Percentiles rank a stretch among this genome's conserved stretches.
phyloP scores from a whole-genome alignment of 2,888 invertebrate species.

The Pemphredon lugubris region DNA sequence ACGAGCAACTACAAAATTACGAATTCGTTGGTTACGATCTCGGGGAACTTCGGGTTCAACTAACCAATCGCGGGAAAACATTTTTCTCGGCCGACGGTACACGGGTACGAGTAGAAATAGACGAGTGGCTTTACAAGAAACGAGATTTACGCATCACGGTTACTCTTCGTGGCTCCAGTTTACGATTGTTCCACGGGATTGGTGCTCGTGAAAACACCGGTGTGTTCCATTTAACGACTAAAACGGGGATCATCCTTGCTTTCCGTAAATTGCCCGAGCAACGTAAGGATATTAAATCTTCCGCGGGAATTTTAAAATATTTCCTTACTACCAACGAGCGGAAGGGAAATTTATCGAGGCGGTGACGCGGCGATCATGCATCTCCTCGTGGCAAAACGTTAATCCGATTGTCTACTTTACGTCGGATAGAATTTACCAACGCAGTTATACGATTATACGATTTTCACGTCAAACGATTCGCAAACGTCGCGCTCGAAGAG shows the following conservation, averaged over 20 bases:
- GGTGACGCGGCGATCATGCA: no score
- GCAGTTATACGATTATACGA: no score
- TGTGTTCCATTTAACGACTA: conserved; percentile 71
- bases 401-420: no score
- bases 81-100: conserved; percentile 71
- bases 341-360: no score
- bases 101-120: conserved; percentile 61
- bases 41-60: conserved; percentile 66
- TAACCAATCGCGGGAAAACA: conserved; percentile 57
- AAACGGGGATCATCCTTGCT: conserved; percentile 67
- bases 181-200: conserved; percentile 60
- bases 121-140: conserved; percentile 67
- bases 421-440: no score
- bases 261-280: conserved; percentile 54
- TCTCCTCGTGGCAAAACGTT: no score
- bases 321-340: background rate
- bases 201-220: conserved; percentile 26
- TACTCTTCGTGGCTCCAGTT: conserved; percentile 49
- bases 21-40: conserved; percentile 75
- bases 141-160: conserved; percentile 63
- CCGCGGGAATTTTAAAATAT: background rate
- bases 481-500: no score
- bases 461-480: no score
- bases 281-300: conserved; percentile 4
- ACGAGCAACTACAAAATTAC: no score